Evolutionary conservation across 1,140 invertebrate genomes (phyloP).

Genomic region (Apis florea): DNA sequence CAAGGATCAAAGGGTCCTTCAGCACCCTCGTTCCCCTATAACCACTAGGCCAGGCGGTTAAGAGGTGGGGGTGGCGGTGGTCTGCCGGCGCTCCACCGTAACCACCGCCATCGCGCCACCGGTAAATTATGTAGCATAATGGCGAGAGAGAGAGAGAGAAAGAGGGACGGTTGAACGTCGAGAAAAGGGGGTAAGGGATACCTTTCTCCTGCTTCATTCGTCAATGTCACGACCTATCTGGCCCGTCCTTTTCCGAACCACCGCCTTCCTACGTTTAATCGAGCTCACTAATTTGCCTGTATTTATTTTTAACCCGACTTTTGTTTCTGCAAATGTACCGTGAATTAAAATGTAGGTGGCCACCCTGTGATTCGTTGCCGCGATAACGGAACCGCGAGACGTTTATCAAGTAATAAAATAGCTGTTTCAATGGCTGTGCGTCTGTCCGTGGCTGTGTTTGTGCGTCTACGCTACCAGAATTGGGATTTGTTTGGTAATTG

Average conservation of each 20-base stretch:
- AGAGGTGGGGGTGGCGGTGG: constrained; percentile 53
- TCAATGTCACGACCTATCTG: constrained; percentile 72
- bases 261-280: constrained; percentile 56
- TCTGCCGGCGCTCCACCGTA: constrained; percentile 57
- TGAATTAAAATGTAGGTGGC: constrained; percentile 13
- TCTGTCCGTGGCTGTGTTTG: no score
- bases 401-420: neutral
- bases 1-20: constrained; percentile 68
- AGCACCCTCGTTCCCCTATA: constrained; percentile 46
- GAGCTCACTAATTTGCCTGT: constrained; percentile 51
- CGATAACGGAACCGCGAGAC: neutral
- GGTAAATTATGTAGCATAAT: constrained; percentile 75
- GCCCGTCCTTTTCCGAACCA: constrained; percentile 45
- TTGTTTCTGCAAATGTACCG: constrained; percentile 26
- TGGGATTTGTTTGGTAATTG: no score
- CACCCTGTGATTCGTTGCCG: neutral
- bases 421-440: neutral
- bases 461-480: no score
- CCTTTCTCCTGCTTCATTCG: constrained; percentile 73
- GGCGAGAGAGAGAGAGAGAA: constrained; percentile 5
- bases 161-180: neutral
- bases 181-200: constrained; percentile 43
- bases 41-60: constrained; percentile 60
- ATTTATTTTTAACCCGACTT: constrained; percentile 57
- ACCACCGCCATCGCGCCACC: constrained; percentile 48